Percentiles rank a stretch among this genome's conserved stretches.
These are phyloP conservation scores for Candoia aspera DNA, from an alignment of 2,113 vertebrate species.

Conservation along the genomic window DNA sequence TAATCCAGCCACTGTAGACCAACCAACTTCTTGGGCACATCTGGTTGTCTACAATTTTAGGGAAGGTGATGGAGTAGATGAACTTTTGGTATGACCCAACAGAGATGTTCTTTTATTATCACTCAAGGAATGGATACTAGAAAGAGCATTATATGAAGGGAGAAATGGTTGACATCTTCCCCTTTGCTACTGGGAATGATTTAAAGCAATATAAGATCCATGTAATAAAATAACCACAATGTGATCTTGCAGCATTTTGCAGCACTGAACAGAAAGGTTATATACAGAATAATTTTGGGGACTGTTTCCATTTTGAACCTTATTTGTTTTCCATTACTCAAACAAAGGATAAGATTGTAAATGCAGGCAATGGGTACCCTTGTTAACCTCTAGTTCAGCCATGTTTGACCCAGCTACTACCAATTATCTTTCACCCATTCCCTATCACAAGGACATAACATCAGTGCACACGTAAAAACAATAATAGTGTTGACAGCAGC, in stretches of 20 bases:
- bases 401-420: not conserved
- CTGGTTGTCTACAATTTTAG: not conserved
- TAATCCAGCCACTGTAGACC: not conserved
- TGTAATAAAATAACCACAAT: not conserved
- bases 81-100: not conserved
- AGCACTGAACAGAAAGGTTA: not conserved
- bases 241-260: not conserved
- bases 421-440: not conserved
- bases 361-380: not conserved
- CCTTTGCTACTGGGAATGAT: not conserved
- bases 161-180: not conserved
- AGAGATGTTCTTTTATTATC: not conserved
- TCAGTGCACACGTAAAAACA: not conserved
- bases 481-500: not conserved
- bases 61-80: not conserved
- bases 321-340: not conserved
- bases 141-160: not conserved
- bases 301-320: not conserved
- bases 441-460: not conserved
- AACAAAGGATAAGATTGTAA: not conserved
- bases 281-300: not conserved
- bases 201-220: not conserved
- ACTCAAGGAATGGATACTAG: not conserved
- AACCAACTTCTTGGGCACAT: not conserved
- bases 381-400: not conserved